Base-by-base conservation (phyloP, 2,797 vertebrate species). In the Rhodeus uyekii region DNA sequence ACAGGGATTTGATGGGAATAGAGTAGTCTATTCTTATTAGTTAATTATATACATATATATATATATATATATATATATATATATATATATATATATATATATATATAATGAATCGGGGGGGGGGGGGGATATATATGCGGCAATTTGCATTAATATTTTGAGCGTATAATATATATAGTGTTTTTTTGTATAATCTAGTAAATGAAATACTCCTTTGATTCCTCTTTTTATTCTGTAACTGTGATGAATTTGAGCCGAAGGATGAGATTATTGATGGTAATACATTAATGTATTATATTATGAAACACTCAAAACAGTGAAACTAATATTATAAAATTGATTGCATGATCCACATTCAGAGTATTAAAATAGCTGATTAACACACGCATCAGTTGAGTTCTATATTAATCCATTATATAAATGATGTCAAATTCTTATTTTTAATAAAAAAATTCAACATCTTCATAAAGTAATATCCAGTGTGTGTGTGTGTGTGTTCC, bases 1-100 rank as follows among this genome's bases (percentile, higher is more conserved):
- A 71, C 61, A n/a, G 63, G 63, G 80, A 78, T 84, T 80, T 69
- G 14, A 64, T 34, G 55, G 46, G 42, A 27, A 74, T 50, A 14
- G 76, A 67, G 71, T 46, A 46, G 27, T n/a, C n/a, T n/a, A n/a
- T n/a, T n/a, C n/a, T n/a, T n/a, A n/a, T n/a, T n/a, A n/a, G n/a
- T n/a, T 50, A n/a, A 2, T 22, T 46, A 18, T 8, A 8, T 34
- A 22, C n/a, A 32, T 53, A 32, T n/a, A 36, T 9, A 24, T 55
- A 24, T 48, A 46, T 19, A 48, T 19, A 46, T 48, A 19, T n/a
- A n/a, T n/a, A n/a, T n/a, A n/a, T n/a, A n/a, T n/a, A n/a, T n/a
- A n/a, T n/a, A n/a, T n/a, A n/a, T n/a, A n/a, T n/a, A n/a, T n/a
- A n/a, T n/a, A n/a, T n/a, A n/a, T n/a, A n/a, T n/a, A n/a, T n/a